Evolutionary conservation across 2,888 invertebrate genomes (phyloP).

Genomic region (Cheilosia urbana): DNA sequence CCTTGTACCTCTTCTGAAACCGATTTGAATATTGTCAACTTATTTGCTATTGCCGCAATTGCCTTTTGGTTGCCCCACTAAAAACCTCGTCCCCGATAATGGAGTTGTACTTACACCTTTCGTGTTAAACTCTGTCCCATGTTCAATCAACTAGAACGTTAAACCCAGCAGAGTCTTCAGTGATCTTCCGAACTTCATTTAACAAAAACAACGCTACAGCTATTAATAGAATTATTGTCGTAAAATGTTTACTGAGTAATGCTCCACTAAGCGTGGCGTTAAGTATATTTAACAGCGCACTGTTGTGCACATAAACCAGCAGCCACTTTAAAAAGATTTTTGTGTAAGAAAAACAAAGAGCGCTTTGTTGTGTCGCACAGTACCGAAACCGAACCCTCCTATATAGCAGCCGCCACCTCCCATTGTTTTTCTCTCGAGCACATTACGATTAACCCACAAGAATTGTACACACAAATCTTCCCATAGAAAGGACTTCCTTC

Average conservation of each 20-base stretch:
- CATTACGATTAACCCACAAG: constrained; percentile 49
- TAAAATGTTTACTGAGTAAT: constrained; percentile 28
- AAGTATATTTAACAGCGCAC: constrained; percentile 32
- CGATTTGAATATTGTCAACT: too few relatives aligned
- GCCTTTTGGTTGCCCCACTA: not conserved
- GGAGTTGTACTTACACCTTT: not conserved
- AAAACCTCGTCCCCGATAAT: not conserved
- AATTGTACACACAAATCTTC: constrained; percentile 32
- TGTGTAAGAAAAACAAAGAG: constrained; percentile 30
- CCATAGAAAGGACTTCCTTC: constrained; percentile 65
- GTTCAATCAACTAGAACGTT: too few relatives aligned
- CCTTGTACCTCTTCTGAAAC: too few relatives aligned
- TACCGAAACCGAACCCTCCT: constrained; percentile 30
- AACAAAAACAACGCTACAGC: constrained; percentile 2
- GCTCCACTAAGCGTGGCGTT: constrained; percentile 40
- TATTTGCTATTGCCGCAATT: too few relatives aligned
- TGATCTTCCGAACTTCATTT: not conserved
- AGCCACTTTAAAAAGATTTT: constrained; percentile 28
- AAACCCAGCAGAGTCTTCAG: not conserved
- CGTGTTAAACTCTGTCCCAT: not conserved
- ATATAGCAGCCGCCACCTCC: not conserved
- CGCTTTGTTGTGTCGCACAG: constrained; percentile 9
- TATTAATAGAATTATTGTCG: constrained; percentile 30
- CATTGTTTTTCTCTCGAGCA: constrained; percentile 51
- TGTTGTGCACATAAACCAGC: not conserved